Evolutionary conservation across 37 sponge, comb jelly and placozoan genomes (phyloP), one percentile per base, ranked within the genome.

Genomic region (Hexactinellida sp.): DNA sequence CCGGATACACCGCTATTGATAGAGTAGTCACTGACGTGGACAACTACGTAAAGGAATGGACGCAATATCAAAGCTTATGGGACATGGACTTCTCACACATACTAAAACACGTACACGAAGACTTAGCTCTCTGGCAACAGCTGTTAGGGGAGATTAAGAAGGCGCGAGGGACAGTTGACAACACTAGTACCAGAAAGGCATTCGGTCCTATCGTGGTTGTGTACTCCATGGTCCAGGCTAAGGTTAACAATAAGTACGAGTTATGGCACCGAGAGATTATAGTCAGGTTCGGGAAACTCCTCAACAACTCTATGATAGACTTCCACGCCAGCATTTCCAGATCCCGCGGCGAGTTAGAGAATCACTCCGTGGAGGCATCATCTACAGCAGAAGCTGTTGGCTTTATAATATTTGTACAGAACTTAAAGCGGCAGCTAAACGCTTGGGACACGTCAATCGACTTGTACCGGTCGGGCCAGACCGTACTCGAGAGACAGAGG

Each of bases 41-140:
- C 41, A 54, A 28, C 47, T 97, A 97, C 87, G 95, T 94, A 36
- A 91, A 91, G 86, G 93, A 89, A 63, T 97, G 98, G 98, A 91
- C 94, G 41, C 95, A 97, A 90, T 97, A 97, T 87, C 98, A 97
- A 89, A 90, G 91, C 47, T 91, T 97, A 10, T 97, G 98, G 98
- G 98, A 97, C 87, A 97, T 97, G 98, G 94, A 97, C 39, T 55
- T 88, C 51, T 91, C 90, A 0, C 89, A 92, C 51, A 89, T 97
- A 38, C 89, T 85, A 83, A 86, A 85, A 24, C 84, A 86, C 0
- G 87, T 97, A 55, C 91, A 88, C 24, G 89, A 91, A 37, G 94
- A 97, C 54, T 89, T 97, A 25, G 83, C 86, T 55, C 47, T 82
- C 38, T 97, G 98, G 98, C 93, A 95, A 92, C 90, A 91, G 54